These are phyloP conservation scores for Phacellophora camtschatica DNA, from an alignment of 30 jellyfish, hydroid and myxozoan genomes.

Conservation along the genomic window DNA sequence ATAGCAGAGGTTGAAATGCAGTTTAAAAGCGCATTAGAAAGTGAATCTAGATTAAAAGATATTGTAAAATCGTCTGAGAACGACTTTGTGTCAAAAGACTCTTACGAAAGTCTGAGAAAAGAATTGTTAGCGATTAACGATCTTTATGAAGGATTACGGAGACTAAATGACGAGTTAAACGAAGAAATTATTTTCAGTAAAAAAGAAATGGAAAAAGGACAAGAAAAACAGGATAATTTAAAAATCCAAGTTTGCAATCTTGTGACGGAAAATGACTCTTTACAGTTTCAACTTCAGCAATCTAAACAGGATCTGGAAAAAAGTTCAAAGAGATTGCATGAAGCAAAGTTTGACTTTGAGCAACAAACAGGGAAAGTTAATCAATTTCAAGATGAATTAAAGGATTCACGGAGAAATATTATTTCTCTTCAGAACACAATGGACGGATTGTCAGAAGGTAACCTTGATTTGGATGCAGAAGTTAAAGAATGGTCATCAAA, in stretches of 20 bases:
- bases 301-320: slow-evolving; percentile 55
- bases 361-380: slow-evolving; percentile 34
- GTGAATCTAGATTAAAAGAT: slow-evolving; percentile 39
- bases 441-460: slow-evolving; percentile 53
- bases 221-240: neutral
- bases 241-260: neutral
- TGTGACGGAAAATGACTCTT: slow-evolving; percentile 26
- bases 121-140: slow-evolving; percentile 19
- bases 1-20: slow-evolving; percentile 55
- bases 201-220: neutral
- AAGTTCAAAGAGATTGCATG: slow-evolving; percentile 18
- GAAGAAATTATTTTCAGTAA: neutral
- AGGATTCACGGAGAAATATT: slow-evolving; percentile 19
- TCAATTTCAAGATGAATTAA: slow-evolving; percentile 49
- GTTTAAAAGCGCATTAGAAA: slow-evolving; percentile 43
- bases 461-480: slow-evolving; percentile 67
- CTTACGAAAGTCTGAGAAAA: slow-evolving; percentile 43
- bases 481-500: slow-evolving; percentile 60
- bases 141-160: neutral
- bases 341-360: slow-evolving; percentile 27
- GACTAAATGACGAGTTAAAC: neutral
- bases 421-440: slow-evolving; percentile 50
- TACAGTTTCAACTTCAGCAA: slow-evolving; percentile 31
- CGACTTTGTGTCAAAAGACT: slow-evolving; percentile 57
- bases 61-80: slow-evolving; percentile 36